A percentile compares a stretch with the other conserved stretches of the same genome.
These are phyloP conservation scores for Pelecanus crispus DNA, from an alignment of 2,113 vertebrate genomes.

Conservation along the genomic window DNA sequence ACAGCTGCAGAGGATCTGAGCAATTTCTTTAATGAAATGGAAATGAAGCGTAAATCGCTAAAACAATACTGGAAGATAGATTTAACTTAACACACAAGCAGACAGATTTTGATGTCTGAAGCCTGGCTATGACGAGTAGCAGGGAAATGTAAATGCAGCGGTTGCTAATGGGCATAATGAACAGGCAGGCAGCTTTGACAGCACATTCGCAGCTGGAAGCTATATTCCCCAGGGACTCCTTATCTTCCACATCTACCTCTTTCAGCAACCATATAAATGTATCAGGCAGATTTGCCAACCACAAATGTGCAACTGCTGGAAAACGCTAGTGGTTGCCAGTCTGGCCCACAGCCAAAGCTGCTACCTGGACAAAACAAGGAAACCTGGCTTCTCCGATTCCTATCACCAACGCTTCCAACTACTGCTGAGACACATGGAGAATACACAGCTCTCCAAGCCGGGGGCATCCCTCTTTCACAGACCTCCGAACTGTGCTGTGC, in stretches of 20 bases:
- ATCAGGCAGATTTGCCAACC: not conserved
- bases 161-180: not conserved
- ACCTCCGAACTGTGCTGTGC: not conserved
- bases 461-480: not conserved
- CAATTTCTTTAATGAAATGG: not conserved
- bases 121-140: not conserved
- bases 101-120: not conserved
- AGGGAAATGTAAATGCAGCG: not conserved
- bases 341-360: not conserved
- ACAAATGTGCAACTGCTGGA: not conserved
- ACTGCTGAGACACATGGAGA: not conserved
- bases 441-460: not conserved
- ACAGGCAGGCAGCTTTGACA: not conserved
- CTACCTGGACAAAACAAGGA: not conserved
- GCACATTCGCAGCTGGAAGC: not conserved
- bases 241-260: constrained; percentile 6
- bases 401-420: not conserved
- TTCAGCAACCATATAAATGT: not conserved
- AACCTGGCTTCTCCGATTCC: not conserved
- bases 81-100: not conserved
- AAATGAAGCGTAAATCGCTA: not conserved
- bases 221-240: not conserved
- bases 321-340: not conserved
- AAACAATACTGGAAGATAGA: not conserved
- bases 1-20: not conserved